phyloP scores from a whole-genome alignment of 2,113 vertebrate genomes.

The Callipepla squamata region DNA sequence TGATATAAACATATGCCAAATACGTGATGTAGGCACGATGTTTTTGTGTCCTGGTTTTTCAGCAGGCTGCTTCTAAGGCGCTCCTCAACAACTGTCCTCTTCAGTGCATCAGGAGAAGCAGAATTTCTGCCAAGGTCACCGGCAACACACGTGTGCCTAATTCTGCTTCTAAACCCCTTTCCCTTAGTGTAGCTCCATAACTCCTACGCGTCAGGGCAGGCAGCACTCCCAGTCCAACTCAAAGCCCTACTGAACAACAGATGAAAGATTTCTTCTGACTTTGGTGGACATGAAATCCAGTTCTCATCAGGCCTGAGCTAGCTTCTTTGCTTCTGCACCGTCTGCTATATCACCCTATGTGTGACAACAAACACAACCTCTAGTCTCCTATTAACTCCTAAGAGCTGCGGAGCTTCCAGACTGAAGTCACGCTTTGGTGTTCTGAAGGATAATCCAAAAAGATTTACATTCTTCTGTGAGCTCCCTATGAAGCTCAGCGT shows the following conservation, averaged over 20 bases:
- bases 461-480: background rate
- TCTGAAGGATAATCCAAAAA: background rate
- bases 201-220: background rate
- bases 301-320: background rate
- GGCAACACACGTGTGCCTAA: rapidly evolving
- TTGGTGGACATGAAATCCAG: background rate
- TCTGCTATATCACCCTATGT: rapidly evolving
- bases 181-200: background rate
- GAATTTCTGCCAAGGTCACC: background rate
- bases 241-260: background rate
- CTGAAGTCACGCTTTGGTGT: background rate
- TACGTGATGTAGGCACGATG: background rate
- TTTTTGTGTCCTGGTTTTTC: background rate
- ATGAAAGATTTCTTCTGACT: background rate
- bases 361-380: background rate
- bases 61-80: background rate
- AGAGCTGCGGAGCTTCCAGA: background rate
- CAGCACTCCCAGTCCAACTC: rapidly evolving
- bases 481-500: background rate
- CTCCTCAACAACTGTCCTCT: background rate
- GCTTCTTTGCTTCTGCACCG: background rate
- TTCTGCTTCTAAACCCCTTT: background rate
- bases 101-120: background rate
- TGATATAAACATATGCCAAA: background rate
- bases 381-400: background rate